Evolutionary conservation across 2,113 vertebrate species (phyloP).

Genomic region (Oncorhynchus clarkii): DNA sequence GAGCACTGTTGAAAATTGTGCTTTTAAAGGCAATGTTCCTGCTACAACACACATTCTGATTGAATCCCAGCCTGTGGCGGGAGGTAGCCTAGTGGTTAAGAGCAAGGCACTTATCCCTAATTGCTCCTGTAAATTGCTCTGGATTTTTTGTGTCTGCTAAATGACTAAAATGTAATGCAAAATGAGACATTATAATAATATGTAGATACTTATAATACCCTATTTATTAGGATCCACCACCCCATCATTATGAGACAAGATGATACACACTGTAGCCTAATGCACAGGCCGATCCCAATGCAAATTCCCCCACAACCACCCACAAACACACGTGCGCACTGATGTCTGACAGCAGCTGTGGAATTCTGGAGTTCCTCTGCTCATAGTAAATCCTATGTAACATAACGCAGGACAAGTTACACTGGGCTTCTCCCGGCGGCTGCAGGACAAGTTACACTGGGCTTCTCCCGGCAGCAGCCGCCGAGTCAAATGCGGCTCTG

Average conservation of each 20-base stretch:
- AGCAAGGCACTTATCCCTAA: no score
- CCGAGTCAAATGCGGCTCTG: slow-evolving; percentile 74
- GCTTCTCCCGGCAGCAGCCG: slow-evolving; percentile 54
- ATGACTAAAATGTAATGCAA: no score
- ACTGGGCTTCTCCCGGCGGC: slow-evolving; percentile 51
- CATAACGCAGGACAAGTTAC: slow-evolving; percentile 65
- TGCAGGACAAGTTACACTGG: slow-evolving; percentile 62
- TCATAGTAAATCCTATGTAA: slow-evolving; percentile 68
- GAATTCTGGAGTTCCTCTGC: slow-evolving; percentile 54
- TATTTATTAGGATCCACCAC: slow-evolving; percentile 5
- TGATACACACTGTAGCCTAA: slow-evolving; percentile 12
- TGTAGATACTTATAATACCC: neutral
- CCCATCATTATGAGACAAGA: neutral
- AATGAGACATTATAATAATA: no score
- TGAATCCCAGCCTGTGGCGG: no score
- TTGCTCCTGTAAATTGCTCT: no score
- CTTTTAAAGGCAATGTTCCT: neutral
- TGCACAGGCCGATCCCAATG: slow-evolving; percentile 31
- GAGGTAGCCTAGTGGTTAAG: no score
- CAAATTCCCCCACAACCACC: slow-evolving; percentile 53
- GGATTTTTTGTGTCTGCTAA: no score
- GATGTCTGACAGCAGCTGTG: slow-evolving; percentile 70
- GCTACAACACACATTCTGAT: neutral
- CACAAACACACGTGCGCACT: slow-evolving; percentile 45
- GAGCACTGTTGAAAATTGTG: no score